A percentile compares a stretch with the other conserved stretches of the same genome.
These are phyloP conservation scores for Aldabrachelys gigantea DNA, from an alignment of 2,113 vertebrate species.

Conservation along the genomic window DNA sequence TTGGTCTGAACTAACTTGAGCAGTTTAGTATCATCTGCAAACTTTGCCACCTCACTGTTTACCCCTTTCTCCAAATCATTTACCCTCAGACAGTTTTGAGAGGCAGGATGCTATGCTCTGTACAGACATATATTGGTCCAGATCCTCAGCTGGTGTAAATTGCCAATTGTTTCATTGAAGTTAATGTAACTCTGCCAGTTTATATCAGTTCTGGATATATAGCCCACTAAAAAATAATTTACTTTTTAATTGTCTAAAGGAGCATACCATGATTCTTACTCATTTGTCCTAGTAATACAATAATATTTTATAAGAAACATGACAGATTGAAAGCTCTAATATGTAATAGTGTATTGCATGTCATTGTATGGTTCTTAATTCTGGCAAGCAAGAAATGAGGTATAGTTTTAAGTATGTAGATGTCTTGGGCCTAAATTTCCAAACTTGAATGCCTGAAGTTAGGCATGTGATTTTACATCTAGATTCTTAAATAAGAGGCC, in stretches of 20 bases:
- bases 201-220: background rate
- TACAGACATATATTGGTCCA: background rate
- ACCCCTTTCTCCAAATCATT: no score
- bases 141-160: background rate
- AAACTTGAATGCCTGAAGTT: background rate
- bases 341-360: conserved; percentile 10
- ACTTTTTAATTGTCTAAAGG: background rate
- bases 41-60: no score
- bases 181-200: background rate
- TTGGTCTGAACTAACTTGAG: no score
- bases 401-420: conserved; percentile 8
- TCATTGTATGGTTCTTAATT: background rate
- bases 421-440: background rate
- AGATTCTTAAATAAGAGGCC: background rate
- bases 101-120: background rate
- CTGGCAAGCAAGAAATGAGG: conserved; percentile 31
- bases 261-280: background rate
- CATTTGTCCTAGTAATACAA: background rate
- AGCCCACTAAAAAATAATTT: background rate
- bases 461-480: accelerated
- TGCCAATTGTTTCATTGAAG: background rate
- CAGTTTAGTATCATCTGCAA: no score
- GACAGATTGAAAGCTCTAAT: background rate
- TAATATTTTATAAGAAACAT: background rate
- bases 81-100: background rate